Base-by-base conservation (phyloP, 2,113 vertebrate genomes). In the Columba janthina region DNA sequence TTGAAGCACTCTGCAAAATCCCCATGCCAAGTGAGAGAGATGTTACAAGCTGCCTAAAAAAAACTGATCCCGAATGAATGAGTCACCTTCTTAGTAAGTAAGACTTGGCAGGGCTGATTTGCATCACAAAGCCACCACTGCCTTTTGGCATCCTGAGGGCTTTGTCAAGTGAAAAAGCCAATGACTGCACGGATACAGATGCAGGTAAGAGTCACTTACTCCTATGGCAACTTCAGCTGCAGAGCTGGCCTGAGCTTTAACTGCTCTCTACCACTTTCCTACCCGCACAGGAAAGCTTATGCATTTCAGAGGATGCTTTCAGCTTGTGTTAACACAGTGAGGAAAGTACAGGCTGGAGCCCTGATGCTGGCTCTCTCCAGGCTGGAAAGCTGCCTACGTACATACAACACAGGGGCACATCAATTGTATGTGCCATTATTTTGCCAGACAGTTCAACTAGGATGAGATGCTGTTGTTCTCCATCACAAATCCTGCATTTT, bases 61-160 rank as follows among this genome's bases (percentile, higher is more conserved):
- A 96, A 96, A 93, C 4, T 73, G 58, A 70, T 70, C 77, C 20
- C 4, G 2, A 93, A 85, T 34, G 78, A 91, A 89, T 36, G 60
- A 94, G 67, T 46, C 67, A 62, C 67, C n/a, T 96, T 89, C 66
- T 70, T 65, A 65, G 51, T 32, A 65, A 80, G 40, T 31, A 62
- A 81, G 40, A 82, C n/a, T 20, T 85, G 88, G 81, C 56, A 95
- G 85, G 64, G 60, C n/a, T 76, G 46, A 92, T 88, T 85, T 89
- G 70, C 77, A 88, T 94, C 51, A 46, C 85, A 90, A 96, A 94
- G 69, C 51, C 82, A 88, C 64, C 71, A 44, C 19, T 28, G 74
- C 71, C 67, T 88, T 20, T 75, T 85, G 56, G 77, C 74, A 85
- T 44, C 85, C 38, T 24, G 57, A 81, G 51, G 48, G 57, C 24